A percentile compares a stretch with the other conserved stretches of the same genome.
Evolutionary conservation across 2,113 vertebrate genomes (phyloP).

Genomic region (Hepsetus odoe): DNA sequence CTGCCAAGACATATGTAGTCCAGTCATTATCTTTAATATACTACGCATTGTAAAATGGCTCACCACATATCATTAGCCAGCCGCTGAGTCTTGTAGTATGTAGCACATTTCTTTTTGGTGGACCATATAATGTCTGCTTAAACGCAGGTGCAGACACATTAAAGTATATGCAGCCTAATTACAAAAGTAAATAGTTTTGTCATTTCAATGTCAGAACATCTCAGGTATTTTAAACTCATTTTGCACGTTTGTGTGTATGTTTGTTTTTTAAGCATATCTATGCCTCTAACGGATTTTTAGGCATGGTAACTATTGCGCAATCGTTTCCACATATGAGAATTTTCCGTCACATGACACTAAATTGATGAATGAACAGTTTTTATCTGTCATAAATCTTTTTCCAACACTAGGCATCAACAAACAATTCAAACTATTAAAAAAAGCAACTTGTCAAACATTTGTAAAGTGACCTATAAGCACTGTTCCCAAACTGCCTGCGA

Average conservation of each 20-base stretch:
- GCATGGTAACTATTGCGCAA: too few species aligned
- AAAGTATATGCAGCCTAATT: not conserved
- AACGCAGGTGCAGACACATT: not conserved
- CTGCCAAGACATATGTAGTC: not conserved
- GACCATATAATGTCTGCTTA: not conserved
- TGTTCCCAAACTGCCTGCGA: not conserved
- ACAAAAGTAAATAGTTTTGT: not conserved
- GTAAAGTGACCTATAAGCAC: too few species aligned
- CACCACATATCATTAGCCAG: conserved; percentile 21
- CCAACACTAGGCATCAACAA: too few species aligned
- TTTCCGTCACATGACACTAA: too few species aligned
- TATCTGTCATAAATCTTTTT: too few species aligned
- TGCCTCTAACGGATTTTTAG: not conserved
- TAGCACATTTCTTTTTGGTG: not conserved
- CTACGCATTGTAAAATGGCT: conserved; percentile 13
- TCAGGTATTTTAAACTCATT: not conserved
- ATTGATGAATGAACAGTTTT: too few species aligned
- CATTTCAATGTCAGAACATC: not conserved
- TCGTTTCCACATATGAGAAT: too few species aligned
- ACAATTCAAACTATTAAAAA: too few species aligned
- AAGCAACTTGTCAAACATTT: too few species aligned
- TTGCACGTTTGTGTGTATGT: not conserved
- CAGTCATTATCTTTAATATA: conserved; percentile 25
- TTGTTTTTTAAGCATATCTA: not conserved
- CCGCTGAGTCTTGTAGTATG: not conserved